phyloP scores from a whole-genome alignment of 2,113 vertebrate genomes.

The Gopherus evgoodei region DNA sequence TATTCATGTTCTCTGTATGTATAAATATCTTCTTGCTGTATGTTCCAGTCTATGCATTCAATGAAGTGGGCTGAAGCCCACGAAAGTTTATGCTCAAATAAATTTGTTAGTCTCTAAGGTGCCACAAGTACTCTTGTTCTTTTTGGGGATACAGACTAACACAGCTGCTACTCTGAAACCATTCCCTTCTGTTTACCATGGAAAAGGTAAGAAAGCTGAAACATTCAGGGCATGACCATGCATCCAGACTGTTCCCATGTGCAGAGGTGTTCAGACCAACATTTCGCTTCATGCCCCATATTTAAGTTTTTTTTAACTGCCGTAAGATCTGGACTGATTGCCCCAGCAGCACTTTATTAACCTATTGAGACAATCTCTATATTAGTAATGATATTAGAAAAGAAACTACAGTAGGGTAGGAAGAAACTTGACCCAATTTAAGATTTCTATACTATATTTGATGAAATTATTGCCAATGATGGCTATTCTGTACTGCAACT shows the following conservation, averaged over 20 bases:
- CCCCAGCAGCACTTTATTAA: constrained; percentile 51
- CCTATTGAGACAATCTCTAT: constrained; percentile 52
- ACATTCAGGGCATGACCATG: not conserved
- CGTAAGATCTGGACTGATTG: constrained; percentile 51
- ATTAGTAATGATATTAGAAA: constrained; percentile 48
- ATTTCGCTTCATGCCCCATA: constrained; percentile 27
- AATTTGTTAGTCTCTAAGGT: too few species aligned
- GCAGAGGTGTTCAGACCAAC: not conserved
- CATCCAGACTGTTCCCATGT: not conserved
- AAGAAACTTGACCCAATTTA: not conserved
- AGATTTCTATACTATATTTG: not conserved
- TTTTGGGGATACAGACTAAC: too few species aligned
- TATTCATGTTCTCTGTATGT: too few species aligned
- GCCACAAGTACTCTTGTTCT: too few species aligned
- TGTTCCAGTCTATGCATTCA: too few species aligned
- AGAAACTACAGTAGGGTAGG: not conserved
- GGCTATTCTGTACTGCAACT: not conserved
- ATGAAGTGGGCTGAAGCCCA: too few species aligned
- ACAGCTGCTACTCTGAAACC: not conserved
- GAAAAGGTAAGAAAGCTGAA: not conserved
- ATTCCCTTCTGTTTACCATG: fast-evolving
- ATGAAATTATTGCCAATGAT: not conserved
- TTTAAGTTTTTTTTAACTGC: constrained; percentile 25
- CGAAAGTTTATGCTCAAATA: too few species aligned
- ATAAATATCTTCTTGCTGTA: too few species aligned